Conservation (phyloP, 2,797 vertebrate species). For the Brachymystax lenok region DNA sequence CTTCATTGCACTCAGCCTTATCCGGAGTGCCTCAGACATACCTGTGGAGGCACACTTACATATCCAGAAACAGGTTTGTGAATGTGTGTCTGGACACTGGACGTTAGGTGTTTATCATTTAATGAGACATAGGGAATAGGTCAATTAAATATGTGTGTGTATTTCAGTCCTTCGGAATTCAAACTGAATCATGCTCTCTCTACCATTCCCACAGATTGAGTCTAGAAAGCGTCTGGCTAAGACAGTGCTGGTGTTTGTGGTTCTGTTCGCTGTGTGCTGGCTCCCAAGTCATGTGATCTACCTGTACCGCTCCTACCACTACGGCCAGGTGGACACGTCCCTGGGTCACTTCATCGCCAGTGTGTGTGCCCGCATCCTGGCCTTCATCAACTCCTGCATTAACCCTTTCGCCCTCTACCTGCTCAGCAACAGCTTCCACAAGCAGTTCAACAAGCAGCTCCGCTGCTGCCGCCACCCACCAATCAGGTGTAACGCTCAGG, state of each 20-base stretch:
- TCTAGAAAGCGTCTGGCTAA: conserved; percentile 93
- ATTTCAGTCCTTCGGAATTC: no score
- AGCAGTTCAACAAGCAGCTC: conserved; percentile 92
- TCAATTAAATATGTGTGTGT: no score
- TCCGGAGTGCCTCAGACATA: conserved; percentile 82
- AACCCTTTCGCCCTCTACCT: conserved; percentile 96
- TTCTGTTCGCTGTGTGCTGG: conserved; percentile 94
- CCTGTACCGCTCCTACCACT: conserved; percentile 94
- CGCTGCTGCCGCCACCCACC: conserved; percentile 80
- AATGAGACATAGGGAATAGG: no score
- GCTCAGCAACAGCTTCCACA: conserved; percentile 92
- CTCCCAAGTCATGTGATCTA: conserved; percentile 93
- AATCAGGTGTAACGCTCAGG: conserved; percentile 57
- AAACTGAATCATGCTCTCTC: no score
- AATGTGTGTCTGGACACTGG: not conserved
- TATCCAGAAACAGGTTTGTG: conserved; percentile 8
- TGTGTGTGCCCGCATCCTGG: conserved; percentile 87
- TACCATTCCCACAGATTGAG: conserved; percentile 78
- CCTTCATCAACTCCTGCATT: conserved; percentile 93
- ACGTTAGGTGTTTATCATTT: no score
- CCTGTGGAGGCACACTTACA: conserved; percentile 63
- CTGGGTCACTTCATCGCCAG: conserved; percentile 87
- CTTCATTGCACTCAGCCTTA: conserved; percentile 86
- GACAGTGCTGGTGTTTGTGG: conserved; percentile 93
- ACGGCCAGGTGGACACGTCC: conserved; percentile 90